Evolutionary conservation across 1,140 invertebrate species (phyloP), one percentile per base, ranked within the genome.

Genomic region (Ostrea denselamellosa): DNA sequence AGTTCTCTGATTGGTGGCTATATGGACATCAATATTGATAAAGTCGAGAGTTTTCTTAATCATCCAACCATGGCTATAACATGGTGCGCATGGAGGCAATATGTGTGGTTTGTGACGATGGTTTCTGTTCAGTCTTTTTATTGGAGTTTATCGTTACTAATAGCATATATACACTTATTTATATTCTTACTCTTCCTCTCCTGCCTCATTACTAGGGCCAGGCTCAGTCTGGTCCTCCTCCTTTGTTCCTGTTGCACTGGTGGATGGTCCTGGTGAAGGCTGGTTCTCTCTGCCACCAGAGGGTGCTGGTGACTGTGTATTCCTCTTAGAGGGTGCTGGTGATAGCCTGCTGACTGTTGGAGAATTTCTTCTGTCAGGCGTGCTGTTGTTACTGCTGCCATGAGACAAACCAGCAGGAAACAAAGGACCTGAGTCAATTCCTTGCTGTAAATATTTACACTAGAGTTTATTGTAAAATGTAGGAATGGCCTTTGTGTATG

Each of bases 391-490:
- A 34, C 83, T 85, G 22, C 84, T 88, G 7, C 88, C 89, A 28
- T 85, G 81, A 54, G 83, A 58, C 10, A 90, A 28, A 14, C 92
- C 93, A 77, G 93, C 90, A 25, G 93, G 93, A 88, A 94, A 94
- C 85, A 94, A 86, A 28, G 93, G 92, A 8, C 87, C 89, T 2
- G 91, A 92, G 65, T 93, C 92, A 65, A 94, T 93, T 71, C 92
- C 93, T 94, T 94, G 94, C 93, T 94, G 92, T 34, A 83, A 83
- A 83, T n/a, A 28, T 77, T 34, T 44, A 44, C 2, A 77, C 9
- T 10, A 77, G 25, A 25, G 28, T 10, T 71, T 17, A 17, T 62
- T 62, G 56, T 62, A n/a, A 62, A 62, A 62, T 0, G 56, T 19
- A 19, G 56, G 17, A 62, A 17, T 62, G 56, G 7, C 17, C 5